phyloP scores from a whole-genome alignment of 1,140 invertebrate species.

The Trachelipus rathkii region DNA sequence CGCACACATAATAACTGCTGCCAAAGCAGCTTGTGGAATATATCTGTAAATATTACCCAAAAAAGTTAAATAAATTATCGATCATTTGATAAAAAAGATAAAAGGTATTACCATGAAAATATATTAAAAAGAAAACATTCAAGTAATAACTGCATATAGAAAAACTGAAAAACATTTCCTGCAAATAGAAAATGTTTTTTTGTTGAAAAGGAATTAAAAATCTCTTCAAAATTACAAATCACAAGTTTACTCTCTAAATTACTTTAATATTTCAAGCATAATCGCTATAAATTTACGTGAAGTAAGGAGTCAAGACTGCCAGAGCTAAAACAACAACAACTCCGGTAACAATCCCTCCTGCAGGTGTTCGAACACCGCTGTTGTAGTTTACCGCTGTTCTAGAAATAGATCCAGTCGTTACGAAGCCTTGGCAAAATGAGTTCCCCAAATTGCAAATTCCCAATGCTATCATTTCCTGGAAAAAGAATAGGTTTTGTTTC shows the following conservation, averaged over 20 bases:
- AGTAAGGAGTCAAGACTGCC: constrained; percentile 75
- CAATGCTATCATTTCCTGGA: constrained; percentile 76
- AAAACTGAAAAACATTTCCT: no score
- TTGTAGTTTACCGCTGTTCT: constrained; percentile 89
- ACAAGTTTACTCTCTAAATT: no score
- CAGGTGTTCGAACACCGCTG: constrained; percentile 81
- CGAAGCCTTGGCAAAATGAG: constrained; percentile 84
- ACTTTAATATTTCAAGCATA: no score
- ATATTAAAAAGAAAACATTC: no score
- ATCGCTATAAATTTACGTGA: constrained; percentile 51
- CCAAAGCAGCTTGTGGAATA: constrained; percentile 65
- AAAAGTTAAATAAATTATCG: no score
- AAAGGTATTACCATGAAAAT: no score
- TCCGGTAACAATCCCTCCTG: constrained; percentile 81
- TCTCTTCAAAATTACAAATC: no score
- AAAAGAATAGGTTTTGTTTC: no score
- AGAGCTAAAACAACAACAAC: constrained; percentile 71
- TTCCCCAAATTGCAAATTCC: constrained; percentile 83
- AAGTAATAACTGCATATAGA: no score
- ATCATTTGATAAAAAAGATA: no score
- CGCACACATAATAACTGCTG: constrained; percentile 74
- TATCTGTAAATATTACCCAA: constrained; percentile 60
- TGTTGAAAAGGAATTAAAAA: no score
- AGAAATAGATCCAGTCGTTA: constrained; percentile 86
- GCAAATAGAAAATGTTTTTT: no score